Percentiles rank a stretch among this genome's conserved stretches.
These are phyloP conservation scores for Gavialis gangeticus DNA, from an alignment of 2,113 vertebrate genomes.

Conservation along the genomic window DNA sequence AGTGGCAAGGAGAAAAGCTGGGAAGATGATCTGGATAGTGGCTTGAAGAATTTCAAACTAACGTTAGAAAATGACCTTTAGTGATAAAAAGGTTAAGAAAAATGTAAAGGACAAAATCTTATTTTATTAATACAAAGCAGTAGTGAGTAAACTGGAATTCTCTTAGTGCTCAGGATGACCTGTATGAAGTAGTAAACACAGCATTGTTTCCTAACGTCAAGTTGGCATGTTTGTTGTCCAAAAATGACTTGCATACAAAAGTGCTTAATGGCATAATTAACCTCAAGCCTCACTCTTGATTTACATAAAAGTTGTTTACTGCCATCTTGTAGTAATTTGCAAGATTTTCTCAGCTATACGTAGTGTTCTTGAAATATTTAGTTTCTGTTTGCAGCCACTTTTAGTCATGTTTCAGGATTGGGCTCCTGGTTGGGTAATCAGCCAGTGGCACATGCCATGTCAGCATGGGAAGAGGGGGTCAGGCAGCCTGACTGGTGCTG, in stretches of 20 bases:
- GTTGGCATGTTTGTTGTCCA: background rate
- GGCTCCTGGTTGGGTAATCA: too few relatives aligned
- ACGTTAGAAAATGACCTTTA: background rate
- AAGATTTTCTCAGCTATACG: background rate
- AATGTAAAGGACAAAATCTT: background rate
- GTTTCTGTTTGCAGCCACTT: background rate
- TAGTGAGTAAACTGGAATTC: background rate
- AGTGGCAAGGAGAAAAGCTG: background rate
- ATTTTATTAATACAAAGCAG: background rate
- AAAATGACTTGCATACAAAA: background rate
- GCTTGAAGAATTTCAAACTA: background rate
- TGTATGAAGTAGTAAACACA: background rate
- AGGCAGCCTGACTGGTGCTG: too few relatives aligned
- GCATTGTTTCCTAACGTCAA: background rate
- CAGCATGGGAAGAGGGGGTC: too few relatives aligned
- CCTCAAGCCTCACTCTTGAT: background rate
- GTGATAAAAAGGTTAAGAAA: background rate
- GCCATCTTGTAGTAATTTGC: background rate
- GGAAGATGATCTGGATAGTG: background rate
- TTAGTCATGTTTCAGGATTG: background rate
- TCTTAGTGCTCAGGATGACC: background rate
- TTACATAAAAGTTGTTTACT: background rate
- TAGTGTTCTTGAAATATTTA: background rate
- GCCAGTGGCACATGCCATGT: too few relatives aligned
- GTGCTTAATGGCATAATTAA: constrained; percentile 3